phyloP scores from a whole-genome alignment of 2,888 invertebrate species.

The Scaptomyza parva region DNA sequence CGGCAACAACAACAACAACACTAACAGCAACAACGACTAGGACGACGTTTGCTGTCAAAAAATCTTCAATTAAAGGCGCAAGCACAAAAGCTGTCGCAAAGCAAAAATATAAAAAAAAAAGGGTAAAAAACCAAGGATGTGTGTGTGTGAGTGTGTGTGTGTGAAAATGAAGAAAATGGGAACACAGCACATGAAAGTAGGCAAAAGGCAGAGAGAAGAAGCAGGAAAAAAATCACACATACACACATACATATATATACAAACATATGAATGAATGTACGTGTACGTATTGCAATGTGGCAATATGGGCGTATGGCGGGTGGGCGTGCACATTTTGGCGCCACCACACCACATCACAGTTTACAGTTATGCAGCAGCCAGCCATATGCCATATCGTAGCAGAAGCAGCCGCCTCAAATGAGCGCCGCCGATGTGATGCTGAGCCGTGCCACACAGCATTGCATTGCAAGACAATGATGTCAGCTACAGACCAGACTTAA shows the following conservation, averaged over 20 bases:
- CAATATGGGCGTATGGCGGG: slow-evolving; percentile 15
- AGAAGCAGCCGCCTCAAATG: slow-evolving; percentile 52
- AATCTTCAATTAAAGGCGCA: slow-evolving; percentile 76
- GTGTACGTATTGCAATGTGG: slow-evolving; percentile 16
- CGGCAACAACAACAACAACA: slow-evolving; percentile 4
- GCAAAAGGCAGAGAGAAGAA: background rate
- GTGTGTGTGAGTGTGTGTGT: slow-evolving; percentile 1
- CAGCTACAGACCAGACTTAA: slow-evolving; percentile 61
- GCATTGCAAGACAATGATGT: slow-evolving; percentile 78
- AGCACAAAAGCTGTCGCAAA: slow-evolving; percentile 73
- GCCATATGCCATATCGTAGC: slow-evolving; percentile 8
- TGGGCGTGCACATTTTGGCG: slow-evolving; percentile 39
- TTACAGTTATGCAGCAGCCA: slow-evolving; percentile 58
- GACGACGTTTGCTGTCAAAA: slow-evolving; percentile 74
- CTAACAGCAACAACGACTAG: slow-evolving; percentile 31
- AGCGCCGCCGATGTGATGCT: slow-evolving; percentile 38
- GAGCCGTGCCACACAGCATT: slow-evolving; percentile 24
- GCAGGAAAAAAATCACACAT: slow-evolving; percentile 13
- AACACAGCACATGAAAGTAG: slow-evolving; percentile 26
- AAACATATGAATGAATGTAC: background rate
- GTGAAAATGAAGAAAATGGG: slow-evolving; percentile 55
- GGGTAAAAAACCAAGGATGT: slow-evolving; percentile 12
- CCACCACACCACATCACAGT: slow-evolving; percentile 18
- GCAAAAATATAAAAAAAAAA: slow-evolving; percentile 38
- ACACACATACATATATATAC: slow-evolving; percentile 3